Percentiles rank a stretch among this genome's conserved stretches.
Evolutionary conservation across 1,140 invertebrate genomes (phyloP).

Genomic region (Aphelinus certus): DNA sequence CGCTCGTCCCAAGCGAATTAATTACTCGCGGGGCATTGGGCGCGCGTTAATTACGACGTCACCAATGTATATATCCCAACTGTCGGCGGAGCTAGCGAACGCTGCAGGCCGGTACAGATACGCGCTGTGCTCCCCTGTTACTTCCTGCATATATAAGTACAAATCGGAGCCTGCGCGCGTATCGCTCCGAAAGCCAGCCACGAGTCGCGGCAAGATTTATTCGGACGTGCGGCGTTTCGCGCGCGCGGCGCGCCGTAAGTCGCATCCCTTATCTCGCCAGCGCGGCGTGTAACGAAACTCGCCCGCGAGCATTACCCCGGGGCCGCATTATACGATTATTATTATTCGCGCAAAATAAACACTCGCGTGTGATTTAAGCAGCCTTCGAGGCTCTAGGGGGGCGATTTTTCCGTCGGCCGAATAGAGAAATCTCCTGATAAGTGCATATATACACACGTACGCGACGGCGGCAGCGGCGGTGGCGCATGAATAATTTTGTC

Average conservation of each 20-base stretch:
- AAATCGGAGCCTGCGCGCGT: slow-evolving; percentile 11
- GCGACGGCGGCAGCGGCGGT: neutral
- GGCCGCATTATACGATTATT: slow-evolving; percentile 2
- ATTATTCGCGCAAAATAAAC: neutral
- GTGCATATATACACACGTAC: neutral
- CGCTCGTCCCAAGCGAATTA: too few species aligned
- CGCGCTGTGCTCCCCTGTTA: neutral
- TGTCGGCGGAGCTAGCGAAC: too few species aligned
- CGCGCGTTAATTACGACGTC: slow-evolving; percentile 21
- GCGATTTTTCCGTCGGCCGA: neutral
- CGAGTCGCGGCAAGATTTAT: slow-evolving; percentile 30
- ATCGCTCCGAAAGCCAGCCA: slow-evolving; percentile 18
- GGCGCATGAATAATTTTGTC: too few species aligned
- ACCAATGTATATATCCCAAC: too few species aligned
- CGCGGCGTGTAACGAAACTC: neutral
- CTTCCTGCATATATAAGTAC: neutral
- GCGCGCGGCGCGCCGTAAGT: slow-evolving; percentile 2
- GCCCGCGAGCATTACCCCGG: neutral
- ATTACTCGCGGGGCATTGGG: too few species aligned
- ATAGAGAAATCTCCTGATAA: slow-evolving; percentile 3
- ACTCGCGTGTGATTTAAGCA: neutral
- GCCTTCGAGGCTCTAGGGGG: too few species aligned
- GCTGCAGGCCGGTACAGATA: neutral
- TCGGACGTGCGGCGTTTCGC: slow-evolving; percentile 1
- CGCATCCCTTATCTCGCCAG: slow-evolving; percentile 33